Conservation (phyloP, 2,797 vertebrate species). For the Cygnus olor region DNA sequence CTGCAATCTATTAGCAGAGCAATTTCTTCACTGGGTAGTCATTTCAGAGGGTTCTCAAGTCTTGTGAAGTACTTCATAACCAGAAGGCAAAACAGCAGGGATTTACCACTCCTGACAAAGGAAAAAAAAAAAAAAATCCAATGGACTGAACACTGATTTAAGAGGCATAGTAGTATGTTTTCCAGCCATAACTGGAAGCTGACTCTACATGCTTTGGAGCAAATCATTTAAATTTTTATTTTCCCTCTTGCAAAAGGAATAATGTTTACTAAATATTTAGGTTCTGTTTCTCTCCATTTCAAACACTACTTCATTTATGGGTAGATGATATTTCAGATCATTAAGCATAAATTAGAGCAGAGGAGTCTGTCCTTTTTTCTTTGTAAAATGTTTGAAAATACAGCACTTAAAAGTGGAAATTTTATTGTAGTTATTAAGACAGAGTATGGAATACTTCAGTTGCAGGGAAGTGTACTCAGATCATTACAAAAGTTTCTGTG, state of each 20-base stretch:
- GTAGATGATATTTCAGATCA: neutral
- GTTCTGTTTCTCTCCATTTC: neutral
- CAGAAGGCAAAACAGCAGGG: neutral
- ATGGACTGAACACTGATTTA: neutral
- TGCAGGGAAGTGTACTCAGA: neutral
- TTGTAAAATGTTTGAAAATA: neutral
- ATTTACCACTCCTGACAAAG: neutral
- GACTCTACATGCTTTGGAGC: neutral
- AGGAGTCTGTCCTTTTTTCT: neutral
- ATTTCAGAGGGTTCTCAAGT: neutral
- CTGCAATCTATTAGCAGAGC: neutral
- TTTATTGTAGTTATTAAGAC: neutral
- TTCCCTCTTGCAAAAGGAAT: neutral
- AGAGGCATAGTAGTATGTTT: neutral
- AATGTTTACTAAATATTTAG: neutral
- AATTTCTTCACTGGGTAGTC: neutral
- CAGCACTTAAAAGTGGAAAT: neutral
- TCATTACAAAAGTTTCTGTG: neutral
- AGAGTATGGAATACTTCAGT: neutral
- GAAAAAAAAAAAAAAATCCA: neutral
- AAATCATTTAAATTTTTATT: conserved; percentile 21
- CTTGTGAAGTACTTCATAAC: neutral
- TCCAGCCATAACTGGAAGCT: neutral
- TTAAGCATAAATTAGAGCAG: neutral
- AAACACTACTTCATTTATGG: neutral